Evolutionary conservation across 2,888 invertebrate genomes (phyloP).

Genomic region (Actias luna): DNA sequence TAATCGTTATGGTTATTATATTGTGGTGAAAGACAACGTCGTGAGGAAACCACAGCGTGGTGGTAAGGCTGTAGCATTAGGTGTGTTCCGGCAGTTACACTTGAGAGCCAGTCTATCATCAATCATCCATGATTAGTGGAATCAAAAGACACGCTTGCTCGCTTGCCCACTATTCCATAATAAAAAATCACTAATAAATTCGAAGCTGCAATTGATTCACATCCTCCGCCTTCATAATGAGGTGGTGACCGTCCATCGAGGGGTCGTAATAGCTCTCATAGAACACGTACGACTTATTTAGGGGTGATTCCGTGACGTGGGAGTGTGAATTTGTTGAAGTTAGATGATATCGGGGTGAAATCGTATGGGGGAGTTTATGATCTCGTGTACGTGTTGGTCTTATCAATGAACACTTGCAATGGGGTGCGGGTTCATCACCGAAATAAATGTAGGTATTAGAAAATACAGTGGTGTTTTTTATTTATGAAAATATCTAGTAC

Average conservation of each 20-base stretch:
- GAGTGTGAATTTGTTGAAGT: slow-evolving; percentile 30
- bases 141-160: not conserved
- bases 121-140: too few species aligned
- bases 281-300: slow-evolving; percentile 13
- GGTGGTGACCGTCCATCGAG: slow-evolving; percentile 28
- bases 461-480: too few species aligned
- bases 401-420: not conserved
- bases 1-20: too few species aligned
- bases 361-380: slow-evolving; percentile 12
- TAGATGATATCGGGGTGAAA: slow-evolving; percentile 9
- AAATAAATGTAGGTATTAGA: not conserved
- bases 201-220: slow-evolving; percentile 24
- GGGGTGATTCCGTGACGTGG: slow-evolving; percentile 31
- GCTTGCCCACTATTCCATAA: too few species aligned
- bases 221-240: slow-evolving; percentile 30
- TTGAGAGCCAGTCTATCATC: too few species aligned
- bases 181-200: slow-evolving; percentile 29
- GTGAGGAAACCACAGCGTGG: too few species aligned
- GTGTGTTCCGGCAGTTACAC: too few species aligned
- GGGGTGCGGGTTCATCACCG: not conserved
- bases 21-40: too few species aligned
- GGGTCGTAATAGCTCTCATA: slow-evolving; percentile 26
- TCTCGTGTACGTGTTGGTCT: not conserved
- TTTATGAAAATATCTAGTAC: too few species aligned
- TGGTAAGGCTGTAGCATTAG: too few species aligned